Conservation (phyloP, 2,113 vertebrate species). For the Dolichallabes microphthalmus region DNA sequence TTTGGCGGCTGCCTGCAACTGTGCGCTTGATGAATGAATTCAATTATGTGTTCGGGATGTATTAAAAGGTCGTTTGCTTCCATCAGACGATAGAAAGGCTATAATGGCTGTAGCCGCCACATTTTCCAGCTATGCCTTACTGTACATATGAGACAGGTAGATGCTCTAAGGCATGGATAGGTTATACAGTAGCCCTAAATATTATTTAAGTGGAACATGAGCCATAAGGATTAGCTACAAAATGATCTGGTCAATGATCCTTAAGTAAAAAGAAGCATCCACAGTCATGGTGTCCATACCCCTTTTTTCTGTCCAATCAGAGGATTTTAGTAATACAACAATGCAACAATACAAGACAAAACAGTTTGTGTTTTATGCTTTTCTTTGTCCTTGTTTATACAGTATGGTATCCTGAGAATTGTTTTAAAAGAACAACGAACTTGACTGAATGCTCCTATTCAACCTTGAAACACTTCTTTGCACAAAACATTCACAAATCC, state of each 20-base stretch:
- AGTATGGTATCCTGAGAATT: not conserved
- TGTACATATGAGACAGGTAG: constrained; percentile 14
- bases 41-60: constrained; percentile 47
- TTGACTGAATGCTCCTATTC: not conserved
- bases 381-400: not conserved
- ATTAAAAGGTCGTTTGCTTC: constrained; percentile 48
- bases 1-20: constrained; percentile 6
- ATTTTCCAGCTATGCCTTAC: constrained; percentile 32
- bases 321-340: not conserved
- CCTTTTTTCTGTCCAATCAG: not conserved
- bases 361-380: not conserved
- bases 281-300: not conserved
- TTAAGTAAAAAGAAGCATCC: not conserved
- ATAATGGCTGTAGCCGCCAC: constrained; percentile 26
- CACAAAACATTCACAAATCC: not conserved
- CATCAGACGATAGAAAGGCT: not conserved
- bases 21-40: constrained; percentile 50
- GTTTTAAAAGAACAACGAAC: not conserved
- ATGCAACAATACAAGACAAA: not conserved
- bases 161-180: not conserved
- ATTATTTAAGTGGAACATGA: not conserved
- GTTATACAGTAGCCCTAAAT: not conserved
- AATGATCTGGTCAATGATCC: constrained; percentile 12
- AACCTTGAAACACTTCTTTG: not conserved
- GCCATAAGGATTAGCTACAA: not conserved